Evolutionary conservation across 1,140 invertebrate species (phyloP), one percentile per base, ranked within the genome.

Genomic region (Leptoteleia sp.): DNA sequence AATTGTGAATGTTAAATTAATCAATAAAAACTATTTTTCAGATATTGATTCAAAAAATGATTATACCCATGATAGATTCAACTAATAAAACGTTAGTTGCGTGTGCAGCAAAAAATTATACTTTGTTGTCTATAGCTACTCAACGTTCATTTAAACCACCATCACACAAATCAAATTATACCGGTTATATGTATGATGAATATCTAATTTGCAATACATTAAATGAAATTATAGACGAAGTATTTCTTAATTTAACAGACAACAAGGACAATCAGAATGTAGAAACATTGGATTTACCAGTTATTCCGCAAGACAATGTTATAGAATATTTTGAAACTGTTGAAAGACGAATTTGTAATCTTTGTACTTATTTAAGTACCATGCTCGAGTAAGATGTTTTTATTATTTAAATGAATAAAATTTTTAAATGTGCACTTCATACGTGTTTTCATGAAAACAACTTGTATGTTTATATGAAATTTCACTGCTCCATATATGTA

Each of bases 201-300:
- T 67, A 72, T 8, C 57, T 88, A 13, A 37, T 88, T 9, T 87
- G 86, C 45, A 88, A 88, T 38, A 86, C 52, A 27, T 71, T 89
- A 0, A 81, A 88, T 25, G 2, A 4, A 42, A 87, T 87, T 76
- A 81, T 89, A 67, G 72, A 86, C 43, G 76, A 82, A 35, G 35
- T 88, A 13, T 86, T 87, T 61, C 47, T 68, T 35, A 50, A 70
- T 38, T 54, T 83, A 31, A 25, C 79, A 5, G 81, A 86, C 31
- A 37, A 55, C 17, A 68, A 81, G 4, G 64, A 48, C 13, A 31
- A 59, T 38, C 6, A 29, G 4, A 31, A 40, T 12, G 35, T 25
- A 25, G 43, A 75, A 29, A 31, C 16, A 6, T 61, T 88, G 5
- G 79, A 86, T 27, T 72, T 89, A 13, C 76, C 84, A 16, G 2